Conservation (phyloP, 2,888 invertebrate species). For the Sarcophaga variegata region DNA sequence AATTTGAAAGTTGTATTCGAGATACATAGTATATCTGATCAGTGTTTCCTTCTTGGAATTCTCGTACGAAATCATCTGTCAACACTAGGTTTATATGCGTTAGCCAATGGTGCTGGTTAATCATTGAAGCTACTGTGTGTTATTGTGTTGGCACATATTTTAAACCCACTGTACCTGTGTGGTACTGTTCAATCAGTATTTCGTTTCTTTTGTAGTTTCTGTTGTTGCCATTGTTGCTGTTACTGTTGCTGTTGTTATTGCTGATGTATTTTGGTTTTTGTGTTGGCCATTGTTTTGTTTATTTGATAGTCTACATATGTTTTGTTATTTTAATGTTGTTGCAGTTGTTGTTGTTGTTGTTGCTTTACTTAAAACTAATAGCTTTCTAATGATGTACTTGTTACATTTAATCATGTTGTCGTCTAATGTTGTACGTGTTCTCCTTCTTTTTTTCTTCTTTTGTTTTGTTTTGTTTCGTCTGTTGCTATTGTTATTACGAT, state of each 20-base stretch:
- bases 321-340: constrained; percentile 36
- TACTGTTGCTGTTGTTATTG: not conserved
- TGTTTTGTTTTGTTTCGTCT: constrained; percentile 11
- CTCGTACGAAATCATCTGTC: no score
- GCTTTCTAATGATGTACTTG: constrained; percentile 70
- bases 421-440: constrained; percentile 43
- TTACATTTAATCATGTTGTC: constrained; percentile 65
- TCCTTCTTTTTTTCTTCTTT: constrained; percentile 1
- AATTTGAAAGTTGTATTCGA: no score
- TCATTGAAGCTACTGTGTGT: no score
- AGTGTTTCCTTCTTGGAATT: no score
- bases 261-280: constrained; percentile 15
- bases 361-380: constrained; percentile 69
- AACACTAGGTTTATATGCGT: no score
- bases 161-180: constrained; percentile 25
- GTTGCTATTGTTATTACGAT: not conserved
- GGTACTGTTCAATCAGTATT: constrained; percentile 15
- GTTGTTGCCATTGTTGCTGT: not conserved
- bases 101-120: no score
- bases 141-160: no score
- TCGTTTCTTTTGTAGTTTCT: not conserved
- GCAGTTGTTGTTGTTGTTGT: constrained; percentile 30
- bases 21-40: no score
- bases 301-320: constrained; percentile 50
- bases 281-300: constrained; percentile 53